Evolutionary conservation across 2,113 vertebrate species (phyloP).

Genomic region (Scartelaos histophorus): DNA sequence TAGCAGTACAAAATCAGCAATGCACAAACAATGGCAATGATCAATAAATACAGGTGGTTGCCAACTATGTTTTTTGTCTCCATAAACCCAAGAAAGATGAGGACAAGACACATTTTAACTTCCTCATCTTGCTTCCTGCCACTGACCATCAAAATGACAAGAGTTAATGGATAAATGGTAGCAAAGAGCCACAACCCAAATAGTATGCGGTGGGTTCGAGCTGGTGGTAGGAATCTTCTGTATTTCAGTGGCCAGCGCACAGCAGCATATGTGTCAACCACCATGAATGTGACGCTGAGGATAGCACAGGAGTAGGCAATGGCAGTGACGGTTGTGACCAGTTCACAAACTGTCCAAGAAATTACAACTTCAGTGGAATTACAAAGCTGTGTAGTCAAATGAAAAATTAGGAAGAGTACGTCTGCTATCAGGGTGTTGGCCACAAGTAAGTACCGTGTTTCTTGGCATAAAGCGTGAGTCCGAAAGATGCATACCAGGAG

Average conservation of each 20-base stretch:
- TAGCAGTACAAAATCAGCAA: slow-evolving; percentile 79
- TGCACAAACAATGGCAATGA: slow-evolving; percentile 64
- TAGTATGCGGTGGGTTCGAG: slow-evolving; percentile 62
- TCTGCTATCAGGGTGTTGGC: slow-evolving; percentile 79
- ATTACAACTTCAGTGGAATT: slow-evolving; percentile 44
- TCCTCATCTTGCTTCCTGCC: background rate
- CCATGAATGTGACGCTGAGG: slow-evolving; percentile 78
- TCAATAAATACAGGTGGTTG: slow-evolving; percentile 67
- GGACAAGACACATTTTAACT: slow-evolving; percentile 64
- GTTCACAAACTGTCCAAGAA: slow-evolving; percentile 62
- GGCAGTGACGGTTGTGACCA: slow-evolving; percentile 63
- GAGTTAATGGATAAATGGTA: slow-evolving; percentile 63
- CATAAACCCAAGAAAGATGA: slow-evolving; percentile 61
- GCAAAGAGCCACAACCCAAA: slow-evolving; percentile 72
- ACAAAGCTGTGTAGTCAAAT: slow-evolving; percentile 61
- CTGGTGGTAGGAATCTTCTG: slow-evolving; percentile 63
- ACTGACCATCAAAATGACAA: slow-evolving; percentile 65
- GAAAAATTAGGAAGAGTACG: slow-evolving; percentile 73
- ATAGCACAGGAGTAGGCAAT: slow-evolving; percentile 72
- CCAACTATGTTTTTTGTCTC: slow-evolving; percentile 17
- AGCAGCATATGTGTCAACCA: slow-evolving; percentile 79
- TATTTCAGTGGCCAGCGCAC: slow-evolving; percentile 79
- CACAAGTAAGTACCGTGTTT: slow-evolving; percentile 80
- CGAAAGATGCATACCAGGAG: slow-evolving; percentile 73
- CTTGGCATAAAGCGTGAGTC: slow-evolving; percentile 65